Percentiles rank a stretch among this genome's conserved stretches.
Evolutionary conservation across 2,113 vertebrate genomes (phyloP).

Genomic region (cattle (Bos taurus)): DNA sequence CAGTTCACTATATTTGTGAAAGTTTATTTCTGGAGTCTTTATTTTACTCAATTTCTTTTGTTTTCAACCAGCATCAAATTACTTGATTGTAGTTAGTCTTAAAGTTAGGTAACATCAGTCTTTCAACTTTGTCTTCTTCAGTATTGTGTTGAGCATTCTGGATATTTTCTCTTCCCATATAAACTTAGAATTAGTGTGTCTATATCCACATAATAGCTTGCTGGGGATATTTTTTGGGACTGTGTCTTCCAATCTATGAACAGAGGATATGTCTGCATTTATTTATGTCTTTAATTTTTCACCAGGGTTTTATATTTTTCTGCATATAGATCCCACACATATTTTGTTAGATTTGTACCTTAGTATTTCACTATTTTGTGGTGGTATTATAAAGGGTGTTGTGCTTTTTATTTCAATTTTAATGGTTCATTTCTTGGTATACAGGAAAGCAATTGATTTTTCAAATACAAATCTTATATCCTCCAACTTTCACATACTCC

Average conservation of each 20-base stretch:
- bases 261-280: background rate
- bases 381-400: background rate
- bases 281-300: background rate
- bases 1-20: constrained; percentile 6
- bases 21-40: background rate
- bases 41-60: background rate
- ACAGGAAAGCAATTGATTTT: constrained; percentile 14
- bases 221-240: background rate
- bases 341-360: background rate
- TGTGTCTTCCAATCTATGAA: background rate
- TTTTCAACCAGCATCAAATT: background rate
- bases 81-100: background rate
- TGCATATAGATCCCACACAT: background rate
- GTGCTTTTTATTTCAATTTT: background rate
- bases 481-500: background rate
- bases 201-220: constrained; percentile 17
- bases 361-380: background rate
- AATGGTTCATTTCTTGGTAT: background rate
- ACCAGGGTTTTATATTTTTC: background rate
- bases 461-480: background rate
- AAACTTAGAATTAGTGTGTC: constrained; percentile 16
- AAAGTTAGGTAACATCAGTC: background rate
- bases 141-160: background rate
- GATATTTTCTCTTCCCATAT: background rate
- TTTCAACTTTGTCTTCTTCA: background rate